Evolutionary conservation across 2,113 vertebrate species (phyloP).

Genomic region (Pipra filicauda): DNA sequence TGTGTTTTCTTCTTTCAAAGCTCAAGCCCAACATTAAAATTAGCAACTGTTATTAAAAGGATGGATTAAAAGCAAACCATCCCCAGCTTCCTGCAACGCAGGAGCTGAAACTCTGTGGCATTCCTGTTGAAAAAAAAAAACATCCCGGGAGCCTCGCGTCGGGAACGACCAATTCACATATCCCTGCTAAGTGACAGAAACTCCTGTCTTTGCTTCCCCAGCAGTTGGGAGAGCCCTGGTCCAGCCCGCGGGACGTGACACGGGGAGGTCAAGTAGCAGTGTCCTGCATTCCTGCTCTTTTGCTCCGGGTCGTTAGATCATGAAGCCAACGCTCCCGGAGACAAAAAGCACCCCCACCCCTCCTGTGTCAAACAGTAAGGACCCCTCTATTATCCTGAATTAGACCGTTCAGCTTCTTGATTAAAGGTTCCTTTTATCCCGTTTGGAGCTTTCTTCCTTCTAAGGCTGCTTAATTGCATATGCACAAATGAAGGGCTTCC

Average conservation of each 20-base stretch:
- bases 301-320: conserved; percentile 49
- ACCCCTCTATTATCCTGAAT: conserved; percentile 74
- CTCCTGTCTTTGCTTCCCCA: not conserved
- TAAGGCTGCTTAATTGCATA: conserved; percentile 79
- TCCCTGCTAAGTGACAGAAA: not conserved
- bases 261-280: conserved; percentile 54
- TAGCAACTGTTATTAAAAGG: conserved; percentile 61
- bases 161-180: not conserved
- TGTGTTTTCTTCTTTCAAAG: conserved; percentile 55
- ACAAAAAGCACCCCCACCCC: conserved; percentile 60
- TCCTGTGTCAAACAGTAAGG: conserved; percentile 65
- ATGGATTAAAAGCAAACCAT: conserved; percentile 29
- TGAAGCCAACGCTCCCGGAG: conserved; percentile 37
- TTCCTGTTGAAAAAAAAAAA: not conserved
- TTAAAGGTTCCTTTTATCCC: conserved; percentile 70
- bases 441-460: conserved; percentile 70
- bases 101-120: not conserved
- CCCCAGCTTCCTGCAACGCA: conserved; percentile 9
- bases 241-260: conserved; percentile 32
- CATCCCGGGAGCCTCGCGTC: not conserved
- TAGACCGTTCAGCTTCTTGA: conserved; percentile 72
- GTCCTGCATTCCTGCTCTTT: conserved; percentile 47
- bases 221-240: not conserved
- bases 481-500: conserved; percentile 80
- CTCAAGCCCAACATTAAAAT: conserved; percentile 44